Evolutionary conservation across 1,140 invertebrate genomes (phyloP), one percentile per base, ranked within the genome.

Genomic region (Notospermus geniculatus): DNA sequence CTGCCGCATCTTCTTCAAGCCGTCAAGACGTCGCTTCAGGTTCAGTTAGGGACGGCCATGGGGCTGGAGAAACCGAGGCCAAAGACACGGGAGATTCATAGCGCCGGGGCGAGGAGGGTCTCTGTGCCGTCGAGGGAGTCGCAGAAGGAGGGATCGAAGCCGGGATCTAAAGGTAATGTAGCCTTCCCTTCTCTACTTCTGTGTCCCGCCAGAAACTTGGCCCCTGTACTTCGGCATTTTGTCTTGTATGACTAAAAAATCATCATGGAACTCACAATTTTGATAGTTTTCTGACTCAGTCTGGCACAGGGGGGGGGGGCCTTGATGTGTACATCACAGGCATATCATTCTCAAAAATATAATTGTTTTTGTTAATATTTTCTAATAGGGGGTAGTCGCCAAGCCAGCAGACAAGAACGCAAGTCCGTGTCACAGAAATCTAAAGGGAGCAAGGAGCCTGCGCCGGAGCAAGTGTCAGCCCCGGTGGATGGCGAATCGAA

Each of bases 31-130:
- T 64, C 71, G 15, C 64, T 79, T 23, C 73, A 78, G 62, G 66
- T 63, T 22, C 76, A 79, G 66, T 61, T 77, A 57, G 68, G 71
- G 1, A 66, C 71, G 29, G 75, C 73, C 28, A 65, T 77, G 64
- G 75, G 72, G 22, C 52, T 59, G 17, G 74, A 77, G 64, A 71
- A 75, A 63, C 69, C 70, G 0, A 59, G 43, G 17, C 45, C 57
- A 9, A 66, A 68, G 55, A 54, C 59, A 19, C 65, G 70, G 22
- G 58, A 59, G 39, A 74, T 75, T 1, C 58, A 67, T 25, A 74
- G 74, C 65, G 72, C 73, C 41, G 75, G 75, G 2, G 71, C 71
- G 17, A 58, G 70, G 19, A 72, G 62, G 62, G 69, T 74, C 17
- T 53, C 65, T 1, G 19, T 75, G 7, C 66, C 59, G 27, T 65